Evolutionary conservation across 2,113 vertebrate genomes (phyloP), one percentile per base, ranked within the genome.

Genomic region (Parus major): DNA sequence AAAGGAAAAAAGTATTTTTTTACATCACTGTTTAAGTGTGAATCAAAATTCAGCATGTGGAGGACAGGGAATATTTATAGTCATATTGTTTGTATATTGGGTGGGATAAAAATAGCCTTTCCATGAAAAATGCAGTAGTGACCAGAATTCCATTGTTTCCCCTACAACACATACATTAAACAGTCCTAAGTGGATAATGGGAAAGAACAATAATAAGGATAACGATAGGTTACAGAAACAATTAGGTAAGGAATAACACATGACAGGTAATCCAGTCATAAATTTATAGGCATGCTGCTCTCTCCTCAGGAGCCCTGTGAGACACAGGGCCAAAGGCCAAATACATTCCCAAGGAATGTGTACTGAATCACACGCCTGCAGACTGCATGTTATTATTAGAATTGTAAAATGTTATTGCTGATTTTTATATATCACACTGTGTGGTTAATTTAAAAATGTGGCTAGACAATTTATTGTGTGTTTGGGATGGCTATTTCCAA

Each of bases 171-270:
- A 63, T 81, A 85, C 88, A 86, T 94, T 95, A 97, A 92, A 55
- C 77, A 88, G 85, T 65, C 90, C 88, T 96, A 97, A 97, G 92
- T 94, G 93, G 95, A 94, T 96, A 97, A 95, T 95, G 90, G 86
- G 72, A 88, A 96, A 93, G 90, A 96, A 90, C 94, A 97, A 97
- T 96, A 96, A 95, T 96, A 97, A 94, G 94, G 90, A 96, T 97
- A 96, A 96, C 50, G 77, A 92, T 94, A 96, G 96, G 96, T 97
- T 97, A 97, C 88, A 92, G 93, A 96, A 96, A 97, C 95, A 97
- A 97, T 97, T 97, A 96, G 92, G 95, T 83, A 95, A 91, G 84
- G 90, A 97, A 97, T 97, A 97, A 96, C 95, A 88, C 80, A 95
- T 91, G 93, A 95, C 93, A 97, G 95, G 95, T 96, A 96, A 97